These are phyloP conservation scores for Neosilurus mollespiculum DNA, from an alignment of 2,797 vertebrate species.

Conservation along the genomic window DNA sequence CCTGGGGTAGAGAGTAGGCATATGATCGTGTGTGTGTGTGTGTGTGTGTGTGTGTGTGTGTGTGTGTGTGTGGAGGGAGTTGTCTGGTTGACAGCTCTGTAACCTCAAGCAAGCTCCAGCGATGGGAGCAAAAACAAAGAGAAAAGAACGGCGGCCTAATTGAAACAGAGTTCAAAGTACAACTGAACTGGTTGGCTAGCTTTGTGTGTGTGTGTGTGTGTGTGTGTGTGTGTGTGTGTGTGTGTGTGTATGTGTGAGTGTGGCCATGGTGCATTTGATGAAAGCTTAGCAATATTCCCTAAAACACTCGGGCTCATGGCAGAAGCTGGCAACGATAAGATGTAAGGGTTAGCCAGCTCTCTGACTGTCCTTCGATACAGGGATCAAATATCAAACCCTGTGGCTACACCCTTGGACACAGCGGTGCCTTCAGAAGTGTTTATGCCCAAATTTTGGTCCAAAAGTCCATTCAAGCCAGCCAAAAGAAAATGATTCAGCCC, in stretches of 20 bases:
- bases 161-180: conserved; percentile 70
- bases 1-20: conserved; percentile 65
- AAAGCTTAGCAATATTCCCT: not conserved
- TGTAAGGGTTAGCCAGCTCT: conserved; percentile 60
- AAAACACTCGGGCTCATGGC: conserved; percentile 24
- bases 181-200: conserved; percentile 14
- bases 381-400: conserved; percentile 68
- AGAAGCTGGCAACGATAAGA: conserved; percentile 58
- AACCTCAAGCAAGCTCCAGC: conserved; percentile 78
- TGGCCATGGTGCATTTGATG: conserved; percentile 39
- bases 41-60: conserved; percentile 3
- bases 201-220: not conserved
- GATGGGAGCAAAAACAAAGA: conserved; percentile 72
- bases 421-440: conserved; percentile 56
- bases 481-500: conserved; percentile 35
- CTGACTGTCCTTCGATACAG: conserved; percentile 64
- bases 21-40: not conserved
- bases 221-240: not conserved
- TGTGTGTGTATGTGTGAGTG: not conserved
- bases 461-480: conserved; percentile 49
- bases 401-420: conserved; percentile 57
- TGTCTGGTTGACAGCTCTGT: conserved; percentile 63
- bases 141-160: conserved; percentile 63
- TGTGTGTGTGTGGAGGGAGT: conserved; percentile 11
- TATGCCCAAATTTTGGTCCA: conserved; percentile 57